Evolutionary conservation across 2,797 vertebrate species (phyloP).

Genomic region (Aotus griseimembra): DNA sequence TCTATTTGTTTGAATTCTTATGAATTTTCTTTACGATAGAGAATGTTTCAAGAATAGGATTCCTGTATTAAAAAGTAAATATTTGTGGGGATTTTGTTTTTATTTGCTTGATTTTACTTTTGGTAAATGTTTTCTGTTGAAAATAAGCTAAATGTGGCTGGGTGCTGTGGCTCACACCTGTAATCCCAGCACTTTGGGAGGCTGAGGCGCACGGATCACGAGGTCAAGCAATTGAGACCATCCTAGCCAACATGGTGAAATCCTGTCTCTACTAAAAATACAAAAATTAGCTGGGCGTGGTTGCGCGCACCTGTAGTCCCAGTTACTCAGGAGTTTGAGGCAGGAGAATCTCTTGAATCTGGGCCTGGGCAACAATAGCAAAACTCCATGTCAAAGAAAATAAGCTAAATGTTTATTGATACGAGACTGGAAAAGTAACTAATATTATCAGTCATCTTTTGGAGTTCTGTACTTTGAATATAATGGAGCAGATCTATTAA

Average conservation of each 20-base stretch:
- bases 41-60: background rate
- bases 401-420: background rate
- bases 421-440: background rate
- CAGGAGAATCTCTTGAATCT: too few relatives aligned
- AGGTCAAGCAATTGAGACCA: too few relatives aligned
- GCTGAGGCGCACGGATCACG: too few relatives aligned
- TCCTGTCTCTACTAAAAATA: too few relatives aligned
- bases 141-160: background rate
- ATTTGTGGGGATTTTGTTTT: background rate
- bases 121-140: background rate
- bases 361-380: too few relatives aligned
- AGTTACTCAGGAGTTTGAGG: too few relatives aligned
- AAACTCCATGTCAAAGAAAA: background rate
- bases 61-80: conserved; percentile 18
- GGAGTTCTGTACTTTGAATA: background rate
- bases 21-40: background rate
- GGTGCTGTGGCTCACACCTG: too few relatives aligned
- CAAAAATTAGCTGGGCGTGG: too few relatives aligned
- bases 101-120: background rate
- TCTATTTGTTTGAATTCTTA: too few relatives aligned
- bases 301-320: too few relatives aligned
- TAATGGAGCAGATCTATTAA: background rate
- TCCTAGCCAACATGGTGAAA: too few relatives aligned
- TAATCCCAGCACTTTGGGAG: too few relatives aligned
- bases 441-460: background rate